Evolutionary conservation across 2,797 vertebrate genomes (phyloP), one percentile per base, ranked within the genome.

Genomic region (Lutjanus argentimaculatus): DNA sequence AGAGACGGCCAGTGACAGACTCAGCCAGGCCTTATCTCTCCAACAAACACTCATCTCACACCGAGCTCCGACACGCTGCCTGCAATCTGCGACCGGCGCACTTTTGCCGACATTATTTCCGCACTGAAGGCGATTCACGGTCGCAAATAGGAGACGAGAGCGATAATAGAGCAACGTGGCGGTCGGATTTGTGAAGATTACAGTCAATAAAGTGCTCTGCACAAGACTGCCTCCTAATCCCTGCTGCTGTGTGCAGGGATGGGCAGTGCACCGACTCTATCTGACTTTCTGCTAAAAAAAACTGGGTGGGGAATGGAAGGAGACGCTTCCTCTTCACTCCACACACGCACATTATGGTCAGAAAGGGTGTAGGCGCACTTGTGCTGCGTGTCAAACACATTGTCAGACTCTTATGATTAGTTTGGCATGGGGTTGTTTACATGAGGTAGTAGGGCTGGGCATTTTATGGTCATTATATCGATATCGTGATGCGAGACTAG

Each of bases 161-260:
- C 52, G 68, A 59, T 30, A 77, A 79, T 43, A 64, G 61, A 79
- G 67, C 78, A 82, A 84, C 58, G 89, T 73, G 71, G 80, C 85
- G 87, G 72, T 55, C n/a, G 93, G 94, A 94, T 94, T 95, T 94
- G 89, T 55, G 90, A 53, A 92, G 94, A 94, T 94, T 94, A 94
- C 57, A 77, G 88, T 67, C 70, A 89, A 67, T 73, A 87, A 89
- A 91, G 89, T 88, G 79, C 69, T 80, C 48, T 71, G 84, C 82
- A 85, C 80, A 79, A 80, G 66, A 61, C 92, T 82, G 77, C 74
- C 78, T 88, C 84, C 83, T 94, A 94, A 93, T 93, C 92, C 90
- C 77, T 25, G 30, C 30, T 36, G 30, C 30, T 36, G 30, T 36
- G 30, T 36, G 30, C 30, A 79, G 84, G 88, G 88, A 80, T 81